Conservation (phyloP, 2,113 vertebrate genomes). For the Ceratotherium simum region DNA sequence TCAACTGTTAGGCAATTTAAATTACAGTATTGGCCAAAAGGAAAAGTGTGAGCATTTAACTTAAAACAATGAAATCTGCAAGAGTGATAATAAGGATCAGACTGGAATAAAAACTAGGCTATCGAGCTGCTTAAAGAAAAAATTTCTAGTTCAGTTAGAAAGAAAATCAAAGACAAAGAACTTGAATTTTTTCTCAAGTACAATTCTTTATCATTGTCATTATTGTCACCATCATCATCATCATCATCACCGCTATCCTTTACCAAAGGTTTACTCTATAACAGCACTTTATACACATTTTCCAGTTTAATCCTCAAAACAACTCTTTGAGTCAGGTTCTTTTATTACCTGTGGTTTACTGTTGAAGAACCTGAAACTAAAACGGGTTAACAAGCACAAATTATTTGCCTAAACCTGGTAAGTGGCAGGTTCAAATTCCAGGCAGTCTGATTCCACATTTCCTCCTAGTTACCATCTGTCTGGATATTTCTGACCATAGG, state of each 20-base stretch:
- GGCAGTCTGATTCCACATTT: neutral
- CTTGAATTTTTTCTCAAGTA: neutral
- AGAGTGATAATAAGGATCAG: neutral
- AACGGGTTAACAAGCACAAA: neutral
- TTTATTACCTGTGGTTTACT: neutral
- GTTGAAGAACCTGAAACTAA: neutral
- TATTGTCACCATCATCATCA: neutral
- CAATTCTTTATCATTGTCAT: neutral
- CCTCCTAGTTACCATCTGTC: neutral
- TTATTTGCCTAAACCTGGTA: neutral
- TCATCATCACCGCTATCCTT: neutral
- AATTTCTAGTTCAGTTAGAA: neutral
- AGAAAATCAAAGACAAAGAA: slow-evolving; percentile 33
- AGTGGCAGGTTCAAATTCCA: neutral
- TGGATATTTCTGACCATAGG: neutral
- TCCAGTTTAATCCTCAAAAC: neutral
- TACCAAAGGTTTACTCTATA: neutral
- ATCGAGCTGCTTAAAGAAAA: neutral
- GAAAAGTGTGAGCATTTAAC: neutral
- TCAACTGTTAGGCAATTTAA: slow-evolving; percentile 35
- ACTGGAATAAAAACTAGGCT: neutral
- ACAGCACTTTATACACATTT: neutral
- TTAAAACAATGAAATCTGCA: neutral
- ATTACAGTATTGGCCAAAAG: slow-evolving; percentile 48
- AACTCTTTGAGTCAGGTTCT: neutral